Evolutionary conservation across 1,140 invertebrate genomes (phyloP), one percentile per base, ranked within the genome.

Genomic region (Odontomachus brunneus): DNA sequence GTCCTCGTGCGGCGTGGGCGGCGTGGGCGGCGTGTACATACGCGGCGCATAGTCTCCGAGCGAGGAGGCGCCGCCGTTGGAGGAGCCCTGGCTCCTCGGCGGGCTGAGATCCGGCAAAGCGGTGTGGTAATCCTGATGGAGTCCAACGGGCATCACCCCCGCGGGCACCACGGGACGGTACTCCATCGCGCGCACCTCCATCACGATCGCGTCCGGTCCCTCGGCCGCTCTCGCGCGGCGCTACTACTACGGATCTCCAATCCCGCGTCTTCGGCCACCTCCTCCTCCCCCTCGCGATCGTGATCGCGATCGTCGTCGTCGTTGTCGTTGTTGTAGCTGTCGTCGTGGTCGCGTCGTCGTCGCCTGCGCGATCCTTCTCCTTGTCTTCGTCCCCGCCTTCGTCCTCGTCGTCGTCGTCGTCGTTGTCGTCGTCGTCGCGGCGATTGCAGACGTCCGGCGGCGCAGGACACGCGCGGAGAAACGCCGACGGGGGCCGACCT

Each of bases 1-100:
- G 83, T 94, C 93, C 69, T 94, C 93, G 88, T 94, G 93, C 63
- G 93, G 93, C 60, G 93, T 94, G 63, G 93, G 93, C 26, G 93
- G 93, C 29, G 93, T 94, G 82, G 93, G 93, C 65, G 93, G 93
- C 59, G 93, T 94, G 88, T 94, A 94, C 93, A 94, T 94, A 82
- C 93, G 91, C 33, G 93, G 93, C 89, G 91, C 93, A 88, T 94
- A 94, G 81, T 94, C 93, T 26, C 93, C 93, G 81, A 94, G 88
- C 29, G 93, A 93, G 84, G 93, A 94, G 73, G 93, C 92, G 74
- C 93, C 93, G 85, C 93, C 93, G 86, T 93, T 94, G 51, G 93
- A 94, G 29, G 93, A 94, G 80, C 93, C 93, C 83, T 94, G 93
- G 85, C 93, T 94, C 88, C 93, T 93, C 71, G 93, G 92, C 48